Evolutionary conservation across 2,888 invertebrate species (phyloP).

Genomic region (Camptogramma bilineatum): DNA sequence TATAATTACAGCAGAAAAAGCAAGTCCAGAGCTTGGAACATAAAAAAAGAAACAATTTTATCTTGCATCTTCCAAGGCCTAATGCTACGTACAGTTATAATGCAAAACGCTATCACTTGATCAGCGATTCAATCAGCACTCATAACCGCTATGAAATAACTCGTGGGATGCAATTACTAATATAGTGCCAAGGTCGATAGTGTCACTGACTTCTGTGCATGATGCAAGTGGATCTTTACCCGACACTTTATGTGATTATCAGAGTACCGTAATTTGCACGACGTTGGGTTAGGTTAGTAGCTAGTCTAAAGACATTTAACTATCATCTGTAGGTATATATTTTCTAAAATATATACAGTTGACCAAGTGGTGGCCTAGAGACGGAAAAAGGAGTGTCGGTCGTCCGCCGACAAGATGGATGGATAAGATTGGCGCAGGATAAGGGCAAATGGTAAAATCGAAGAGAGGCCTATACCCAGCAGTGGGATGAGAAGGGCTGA

Average conservation of each 20-base stretch:
- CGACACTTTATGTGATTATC: slow-evolving; percentile 17
- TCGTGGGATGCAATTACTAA: slow-evolving; percentile 69
- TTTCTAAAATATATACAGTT: too few species aligned
- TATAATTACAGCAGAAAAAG: slow-evolving; percentile 25
- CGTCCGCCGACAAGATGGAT: too few species aligned
- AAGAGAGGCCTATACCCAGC: too few species aligned
- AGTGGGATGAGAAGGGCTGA: too few species aligned
- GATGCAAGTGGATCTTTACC: slow-evolving; percentile 15
- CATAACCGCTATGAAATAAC: slow-evolving; percentile 52
- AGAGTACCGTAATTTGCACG: slow-evolving; percentile 17
- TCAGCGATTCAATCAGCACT: slow-evolving; percentile 52
- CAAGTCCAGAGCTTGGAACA: slow-evolving; percentile 16
- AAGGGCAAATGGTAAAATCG: too few species aligned
- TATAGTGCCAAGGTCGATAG: slow-evolving; percentile 65
- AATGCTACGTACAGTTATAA: slow-evolving; percentile 36
- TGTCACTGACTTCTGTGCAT: slow-evolving; percentile 47
- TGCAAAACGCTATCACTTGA: slow-evolving; percentile 48
- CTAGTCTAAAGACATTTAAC: not conserved
- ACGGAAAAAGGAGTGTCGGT: too few species aligned
- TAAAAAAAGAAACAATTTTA: slow-evolving; percentile 27
- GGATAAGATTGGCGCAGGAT: too few species aligned
- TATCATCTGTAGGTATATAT: not conserved
- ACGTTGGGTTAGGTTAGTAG: slow-evolving; percentile 3
- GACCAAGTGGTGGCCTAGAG: too few species aligned
- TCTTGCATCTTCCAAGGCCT: slow-evolving; percentile 37